Evolutionary conservation across 2,113 vertebrate species (phyloP).

Genomic region (Gymnobelideus leadbeateri): DNA sequence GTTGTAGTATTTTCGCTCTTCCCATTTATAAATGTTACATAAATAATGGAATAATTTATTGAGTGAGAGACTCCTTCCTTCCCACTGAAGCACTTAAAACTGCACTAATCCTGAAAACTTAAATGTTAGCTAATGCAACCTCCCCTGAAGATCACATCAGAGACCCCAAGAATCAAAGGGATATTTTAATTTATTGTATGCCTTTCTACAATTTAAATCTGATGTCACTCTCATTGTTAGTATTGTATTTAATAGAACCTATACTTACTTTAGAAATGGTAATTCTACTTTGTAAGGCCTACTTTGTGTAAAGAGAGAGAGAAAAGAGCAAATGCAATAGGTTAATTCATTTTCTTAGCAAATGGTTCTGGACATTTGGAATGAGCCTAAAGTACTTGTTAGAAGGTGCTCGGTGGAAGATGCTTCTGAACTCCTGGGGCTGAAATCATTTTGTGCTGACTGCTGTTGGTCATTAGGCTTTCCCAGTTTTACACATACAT

Average conservation of each 20-base stretch:
- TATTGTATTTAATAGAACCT: conserved; percentile 41
- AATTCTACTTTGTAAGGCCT: conserved; percentile 53
- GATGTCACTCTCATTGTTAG: conserved; percentile 53
- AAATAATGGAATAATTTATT: conserved; percentile 51
- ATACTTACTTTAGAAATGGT: conserved; percentile 53
- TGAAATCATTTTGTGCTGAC: not conserved
- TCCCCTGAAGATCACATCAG: conserved; percentile 47
- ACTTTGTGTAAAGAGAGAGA: conserved; percentile 13
- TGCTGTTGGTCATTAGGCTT: conserved; percentile 39
- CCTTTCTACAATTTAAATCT: conserved; percentile 73
- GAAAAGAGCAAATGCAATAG: conserved; percentile 27
- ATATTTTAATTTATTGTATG: conserved; percentile 82
- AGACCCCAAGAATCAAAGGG: conserved; percentile 62
- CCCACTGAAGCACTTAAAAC: conserved; percentile 43
- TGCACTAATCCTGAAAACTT: conserved; percentile 43
- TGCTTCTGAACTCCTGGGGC: conserved; percentile 21
- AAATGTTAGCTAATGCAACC: not conserved
- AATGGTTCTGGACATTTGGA: conserved; percentile 29
- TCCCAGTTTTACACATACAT: conserved; percentile 51
- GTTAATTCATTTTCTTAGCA: conserved; percentile 36
- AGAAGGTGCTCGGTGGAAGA: conserved; percentile 12
- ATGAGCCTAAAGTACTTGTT: conserved; percentile 51
- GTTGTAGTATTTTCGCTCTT: conserved; percentile 37
- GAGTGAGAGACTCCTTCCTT: conserved; percentile 40
- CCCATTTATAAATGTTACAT: conserved; percentile 27